A percentile compares a stretch with the other conserved stretches of the same genome.
Evolutionary conservation across 2,797 vertebrate species (phyloP).

Genomic region (Eleutherodactylus coqui): DNA sequence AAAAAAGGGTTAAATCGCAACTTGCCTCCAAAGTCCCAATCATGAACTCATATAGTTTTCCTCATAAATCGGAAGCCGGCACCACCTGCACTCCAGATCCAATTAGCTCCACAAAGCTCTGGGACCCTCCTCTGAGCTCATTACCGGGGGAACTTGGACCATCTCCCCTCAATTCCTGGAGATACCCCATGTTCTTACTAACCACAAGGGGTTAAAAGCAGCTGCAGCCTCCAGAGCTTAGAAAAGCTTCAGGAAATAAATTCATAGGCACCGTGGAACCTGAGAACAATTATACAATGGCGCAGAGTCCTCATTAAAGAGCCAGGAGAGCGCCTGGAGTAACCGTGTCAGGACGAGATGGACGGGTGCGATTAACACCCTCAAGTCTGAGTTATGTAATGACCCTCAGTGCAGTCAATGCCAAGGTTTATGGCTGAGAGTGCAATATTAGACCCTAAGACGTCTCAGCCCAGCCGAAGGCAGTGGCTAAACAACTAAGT

Average conservation of each 20-base stretch:
- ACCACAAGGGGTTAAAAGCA: constrained; percentile 54
- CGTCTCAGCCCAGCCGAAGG: background rate
- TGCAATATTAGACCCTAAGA: too few species aligned
- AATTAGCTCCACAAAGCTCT: constrained; percentile 26
- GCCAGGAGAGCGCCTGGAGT: background rate
- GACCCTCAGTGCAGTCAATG: too few species aligned
- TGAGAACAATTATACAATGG: constrained; percentile 34
- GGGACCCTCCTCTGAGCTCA: constrained; percentile 14
- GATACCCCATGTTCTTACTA: constrained; percentile 26
- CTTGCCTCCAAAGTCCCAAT: background rate
- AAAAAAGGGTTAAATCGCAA: constrained; percentile 4
- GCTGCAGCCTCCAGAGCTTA: constrained; percentile 40
- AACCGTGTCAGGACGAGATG: background rate
- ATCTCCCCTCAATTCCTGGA: constrained; percentile 24
- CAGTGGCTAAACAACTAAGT: background rate
- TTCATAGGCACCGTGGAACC: constrained; percentile 26
- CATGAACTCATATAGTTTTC: constrained; percentile 54
- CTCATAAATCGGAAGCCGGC: constrained; percentile 48
- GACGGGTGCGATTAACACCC: background rate
- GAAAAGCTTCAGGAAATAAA: constrained; percentile 51
- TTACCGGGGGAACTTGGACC: constrained; percentile 4
- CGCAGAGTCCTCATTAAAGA: background rate
- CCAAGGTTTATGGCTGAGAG: too few species aligned
- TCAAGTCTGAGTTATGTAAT: background rate
- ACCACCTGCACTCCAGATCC: constrained; percentile 57